Evolutionary conservation across 2,113 vertebrate genomes (phyloP).

Genomic region (Larimichthys crocea): DNA sequence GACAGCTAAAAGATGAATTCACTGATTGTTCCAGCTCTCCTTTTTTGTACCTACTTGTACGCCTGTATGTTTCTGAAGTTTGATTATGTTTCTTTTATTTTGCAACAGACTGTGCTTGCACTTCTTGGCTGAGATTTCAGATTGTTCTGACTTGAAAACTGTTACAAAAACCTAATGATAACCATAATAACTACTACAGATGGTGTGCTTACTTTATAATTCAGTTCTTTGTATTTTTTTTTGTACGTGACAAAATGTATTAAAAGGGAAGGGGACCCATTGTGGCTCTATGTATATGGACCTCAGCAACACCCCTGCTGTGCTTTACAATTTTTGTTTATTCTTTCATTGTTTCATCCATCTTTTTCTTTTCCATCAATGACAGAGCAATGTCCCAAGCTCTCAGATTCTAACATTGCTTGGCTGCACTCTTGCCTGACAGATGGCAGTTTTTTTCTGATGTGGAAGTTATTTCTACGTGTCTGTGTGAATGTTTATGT

Average conservation of each 20-base stretch:
- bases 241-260: background rate
- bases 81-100: background rate
- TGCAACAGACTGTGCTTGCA: background rate
- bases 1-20: too few species aligned
- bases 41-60: background rate
- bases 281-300: background rate
- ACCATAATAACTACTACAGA: too few species aligned
- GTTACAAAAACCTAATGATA: too few species aligned
- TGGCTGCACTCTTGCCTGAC: constrained; percentile 20
- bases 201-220: background rate
- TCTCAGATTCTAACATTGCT: constrained; percentile 9
- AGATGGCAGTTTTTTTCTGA: constrained; percentile 8
- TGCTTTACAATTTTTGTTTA: background rate
- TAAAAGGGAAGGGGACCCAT: background rate
- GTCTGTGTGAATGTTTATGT: background rate
- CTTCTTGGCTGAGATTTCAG: background rate
- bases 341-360: background rate
- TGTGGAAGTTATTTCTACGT: background rate
- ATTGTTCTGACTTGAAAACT: too few species aligned
- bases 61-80: background rate
- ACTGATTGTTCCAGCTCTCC: too few species aligned
- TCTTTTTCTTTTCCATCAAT: background rate
- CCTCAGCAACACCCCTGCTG: background rate
- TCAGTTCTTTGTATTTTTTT: background rate
- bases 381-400: constrained; percentile 2